Evolutionary conservation across 2,797 vertebrate genomes (phyloP).

Genomic region (Sebastes itinus): DNA sequence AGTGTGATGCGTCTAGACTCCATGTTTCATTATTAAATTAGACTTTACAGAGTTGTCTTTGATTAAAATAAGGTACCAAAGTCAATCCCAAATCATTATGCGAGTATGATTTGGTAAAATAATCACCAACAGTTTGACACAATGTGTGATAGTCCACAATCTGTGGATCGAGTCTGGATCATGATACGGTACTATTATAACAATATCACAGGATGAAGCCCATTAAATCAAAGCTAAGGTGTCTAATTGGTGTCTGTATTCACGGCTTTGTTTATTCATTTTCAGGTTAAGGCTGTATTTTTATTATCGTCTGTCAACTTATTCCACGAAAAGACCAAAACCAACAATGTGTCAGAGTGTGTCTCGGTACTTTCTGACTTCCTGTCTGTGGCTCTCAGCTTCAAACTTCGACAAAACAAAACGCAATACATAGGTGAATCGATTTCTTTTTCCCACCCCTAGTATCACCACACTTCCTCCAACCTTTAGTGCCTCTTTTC

Average conservation of each 20-base stretch:
- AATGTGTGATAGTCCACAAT: not conserved
- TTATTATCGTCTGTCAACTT: not conserved
- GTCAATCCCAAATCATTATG: not conserved
- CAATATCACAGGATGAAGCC: not conserved
- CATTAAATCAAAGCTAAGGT: too few relatives aligned
- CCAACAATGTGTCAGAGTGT: not conserved
- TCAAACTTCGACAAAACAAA: too few relatives aligned
- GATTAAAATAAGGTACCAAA: not conserved
- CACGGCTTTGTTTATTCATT: not conserved
- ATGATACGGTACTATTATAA: not conserved
- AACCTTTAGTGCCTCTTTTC: not conserved
- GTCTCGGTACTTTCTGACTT: not conserved
- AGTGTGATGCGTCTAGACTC: not conserved
- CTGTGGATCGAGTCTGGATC: not conserved
- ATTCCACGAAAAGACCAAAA: not conserved
- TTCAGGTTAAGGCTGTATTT: not conserved
- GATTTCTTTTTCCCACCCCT: too few relatives aligned
- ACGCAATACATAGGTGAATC: too few relatives aligned
- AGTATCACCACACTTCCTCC: not conserved
- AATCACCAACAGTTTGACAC: not conserved
- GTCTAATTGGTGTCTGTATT: not conserved
- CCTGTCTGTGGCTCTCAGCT: not conserved
- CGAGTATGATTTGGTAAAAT: not conserved
- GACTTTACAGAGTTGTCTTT: not conserved
- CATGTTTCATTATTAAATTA: not conserved